phyloP scores from a whole-genome alignment of 2,113 vertebrate species.

The Microtus ochrogaster region DNA sequence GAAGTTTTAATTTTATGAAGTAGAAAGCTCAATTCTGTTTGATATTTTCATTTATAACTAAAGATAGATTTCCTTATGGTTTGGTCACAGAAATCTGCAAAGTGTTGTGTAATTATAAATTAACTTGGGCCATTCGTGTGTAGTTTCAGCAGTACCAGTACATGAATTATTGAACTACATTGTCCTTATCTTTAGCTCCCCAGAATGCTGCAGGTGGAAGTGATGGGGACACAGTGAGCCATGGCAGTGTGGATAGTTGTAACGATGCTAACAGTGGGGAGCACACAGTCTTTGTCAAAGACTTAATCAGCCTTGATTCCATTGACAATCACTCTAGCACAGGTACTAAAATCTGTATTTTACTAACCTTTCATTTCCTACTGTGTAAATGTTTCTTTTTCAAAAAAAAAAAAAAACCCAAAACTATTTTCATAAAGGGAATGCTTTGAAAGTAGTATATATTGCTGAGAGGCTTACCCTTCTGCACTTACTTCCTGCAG shows the following conservation, averaged over 20 bases:
- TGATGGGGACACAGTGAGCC: constrained; percentile 93
- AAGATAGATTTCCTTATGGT: constrained; percentile 4
- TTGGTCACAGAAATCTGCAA: constrained; percentile 56
- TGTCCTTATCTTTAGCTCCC: constrained; percentile 85
- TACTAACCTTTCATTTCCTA: constrained; percentile 79
- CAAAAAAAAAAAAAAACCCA: not conserved
- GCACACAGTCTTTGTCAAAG: constrained; percentile 89
- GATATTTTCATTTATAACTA: constrained; percentile 32
- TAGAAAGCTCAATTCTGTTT: constrained; percentile 38
- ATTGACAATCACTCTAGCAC: constrained; percentile 90
- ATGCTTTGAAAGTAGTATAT: not conserved
- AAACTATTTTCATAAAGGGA: constrained; percentile 38
- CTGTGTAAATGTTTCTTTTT: constrained; percentile 68
- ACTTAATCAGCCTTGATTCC: constrained; percentile 89
- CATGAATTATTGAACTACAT: constrained; percentile 80
- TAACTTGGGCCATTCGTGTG: constrained; percentile 73
- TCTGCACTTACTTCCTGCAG: constrained; percentile 4
- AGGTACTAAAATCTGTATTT: constrained; percentile 90
- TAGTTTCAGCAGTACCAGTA: constrained; percentile 62
- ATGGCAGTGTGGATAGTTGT: constrained; percentile 92
- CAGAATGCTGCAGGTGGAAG: constrained; percentile 84
- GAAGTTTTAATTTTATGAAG: constrained; percentile 51
- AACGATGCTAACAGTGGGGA: constrained; percentile 92
- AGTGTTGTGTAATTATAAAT: constrained; percentile 62
- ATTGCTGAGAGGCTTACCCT: constrained; percentile 15